A percentile compares a stretch with the other conserved stretches of the same genome.
phyloP scores from a whole-genome alignment of 2,797 vertebrate genomes.

The Etheostoma nigrum region DNA sequence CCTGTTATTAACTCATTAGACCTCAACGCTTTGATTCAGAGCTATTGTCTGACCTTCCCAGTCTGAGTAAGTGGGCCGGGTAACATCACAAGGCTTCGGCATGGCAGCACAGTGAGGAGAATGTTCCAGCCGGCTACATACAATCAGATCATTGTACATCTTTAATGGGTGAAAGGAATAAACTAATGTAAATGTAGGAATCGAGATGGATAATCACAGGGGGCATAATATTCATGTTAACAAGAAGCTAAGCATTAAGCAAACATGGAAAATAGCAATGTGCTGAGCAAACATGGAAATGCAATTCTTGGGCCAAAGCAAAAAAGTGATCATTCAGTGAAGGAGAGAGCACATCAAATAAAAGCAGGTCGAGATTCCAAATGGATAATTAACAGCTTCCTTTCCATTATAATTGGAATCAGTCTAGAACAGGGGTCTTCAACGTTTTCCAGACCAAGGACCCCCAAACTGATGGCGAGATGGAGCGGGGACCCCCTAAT shows the following conservation, averaged over 20 bases:
- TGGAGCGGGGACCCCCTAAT: too few species aligned
- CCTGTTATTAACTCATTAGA: constrained; percentile 81
- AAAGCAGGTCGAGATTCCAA: constrained; percentile 76
- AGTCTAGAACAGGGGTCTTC: constrained; percentile 59
- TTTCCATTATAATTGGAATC: constrained; percentile 82
- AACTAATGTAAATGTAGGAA: constrained; percentile 39
- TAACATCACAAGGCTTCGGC: constrained; percentile 56
- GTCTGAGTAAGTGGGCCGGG: constrained; percentile 57
- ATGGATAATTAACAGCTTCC: constrained; percentile 83
- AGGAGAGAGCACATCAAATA: constrained; percentile 59
- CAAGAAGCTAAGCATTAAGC: constrained; percentile 55
- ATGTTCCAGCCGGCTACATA: constrained; percentile 7
- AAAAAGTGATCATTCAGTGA: constrained; percentile 58
- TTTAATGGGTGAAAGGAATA: constrained; percentile 31
- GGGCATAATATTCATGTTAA: constrained; percentile 55
- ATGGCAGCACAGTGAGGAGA: constrained; percentile 27
- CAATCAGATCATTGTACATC: constrained; percentile 16
- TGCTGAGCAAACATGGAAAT: constrained; percentile 57
- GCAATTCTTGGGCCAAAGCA: constrained; percentile 46
- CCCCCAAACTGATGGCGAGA: too few species aligned
- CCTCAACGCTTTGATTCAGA: constrained; percentile 67
- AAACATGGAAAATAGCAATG: constrained; percentile 71
- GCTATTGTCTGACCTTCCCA: constrained; percentile 75
- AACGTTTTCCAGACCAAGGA: too few species aligned
- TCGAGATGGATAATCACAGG: constrained; percentile 41